Percentiles rank a stretch among this genome's conserved stretches.
phyloP scores from a whole-genome alignment of 35 echinoderm and acorn worm genomes.

The Apostichopus japonicus region DNA sequence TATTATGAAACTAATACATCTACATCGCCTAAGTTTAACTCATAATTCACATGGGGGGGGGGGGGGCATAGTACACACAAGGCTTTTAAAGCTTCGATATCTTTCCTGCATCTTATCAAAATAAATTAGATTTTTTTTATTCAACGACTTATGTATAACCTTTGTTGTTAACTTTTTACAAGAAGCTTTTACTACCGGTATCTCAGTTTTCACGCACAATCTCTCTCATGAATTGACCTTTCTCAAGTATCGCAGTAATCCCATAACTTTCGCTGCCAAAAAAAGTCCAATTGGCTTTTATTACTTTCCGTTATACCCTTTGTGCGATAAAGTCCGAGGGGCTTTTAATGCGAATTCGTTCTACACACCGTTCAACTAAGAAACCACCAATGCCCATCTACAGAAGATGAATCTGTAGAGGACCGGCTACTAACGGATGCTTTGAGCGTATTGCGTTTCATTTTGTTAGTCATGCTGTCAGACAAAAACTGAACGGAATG shows the following conservation, averaged over 20 bases:
- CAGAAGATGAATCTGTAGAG: constrained; percentile 13
- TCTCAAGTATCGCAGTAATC: constrained; percentile 12
- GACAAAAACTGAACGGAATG: not conserved
- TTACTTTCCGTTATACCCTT: not conserved
- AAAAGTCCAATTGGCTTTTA: constrained; percentile 38
- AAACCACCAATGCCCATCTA: not conserved
- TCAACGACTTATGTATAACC: not conserved
- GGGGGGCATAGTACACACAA: too few relatives aligned
- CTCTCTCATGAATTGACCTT: not conserved
- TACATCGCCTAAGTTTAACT: too few relatives aligned
- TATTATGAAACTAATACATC: too few relatives aligned
- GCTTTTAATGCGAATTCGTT: not conserved
- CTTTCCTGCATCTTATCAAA: not conserved
- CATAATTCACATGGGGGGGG: too few relatives aligned
- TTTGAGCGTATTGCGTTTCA: constrained; percentile 39
- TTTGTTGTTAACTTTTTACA: not conserved
- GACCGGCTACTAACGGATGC: not conserved
- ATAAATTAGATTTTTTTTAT: not conserved
- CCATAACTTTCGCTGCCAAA: constrained; percentile 36
- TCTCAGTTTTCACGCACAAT: not conserved
- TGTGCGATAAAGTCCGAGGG: not conserved
- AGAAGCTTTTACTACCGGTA: not conserved
- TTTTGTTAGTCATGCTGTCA: constrained; percentile 9
- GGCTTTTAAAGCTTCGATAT: too few relatives aligned
- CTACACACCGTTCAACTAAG: not conserved